Evolutionary conservation across 2,113 vertebrate species (phyloP), one percentile per base, ranked within the genome.

Genomic region (Mugil cephalus): DNA sequence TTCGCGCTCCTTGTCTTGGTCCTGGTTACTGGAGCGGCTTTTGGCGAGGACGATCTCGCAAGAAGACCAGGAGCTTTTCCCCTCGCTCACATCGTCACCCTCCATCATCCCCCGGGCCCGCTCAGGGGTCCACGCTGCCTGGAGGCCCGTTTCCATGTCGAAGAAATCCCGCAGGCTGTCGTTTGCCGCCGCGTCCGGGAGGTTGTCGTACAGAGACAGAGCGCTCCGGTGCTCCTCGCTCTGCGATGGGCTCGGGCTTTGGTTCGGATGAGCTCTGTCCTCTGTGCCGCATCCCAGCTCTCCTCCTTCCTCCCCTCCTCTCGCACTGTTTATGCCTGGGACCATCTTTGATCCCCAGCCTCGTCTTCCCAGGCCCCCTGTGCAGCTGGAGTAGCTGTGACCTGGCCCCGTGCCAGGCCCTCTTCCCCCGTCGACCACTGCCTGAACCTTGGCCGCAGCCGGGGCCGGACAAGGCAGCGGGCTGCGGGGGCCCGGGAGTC

Each of bases 381-480:
- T 83, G 62, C 93, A 95, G 89, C 92, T 94, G 80, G 73, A 84
- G 74, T 92, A 82, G 78, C 84, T 86, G 74, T 79, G 86, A 73
- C 85, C 90, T 90, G 91, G 91, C 88, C 79, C 80, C 42, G 69
- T 14, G 87, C 85, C 89, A 86, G 79, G 24, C 24, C 51, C 81
- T 91, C 86, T 52, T 77, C 69, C 76, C 80, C 77, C 83, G 43
- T 53, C 48, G 19, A 76, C 61, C 70, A 80, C n/a, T 72, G 75
- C 78, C 92, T 94, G 92, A 92, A 91, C 83, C 74, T 11, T 55
- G 69, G 89, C 82, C 83, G 71, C 87, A 85, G 80, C 88, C 78
- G 89, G 89, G 69, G 65, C 74, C 73, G 67, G 69, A 74, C 52
- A 84, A 62, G 84, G 42, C 83, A 12, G 30, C 64, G 83, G 74